Evolutionary conservation across 2,113 vertebrate species (phyloP).

Genomic region (Chaetodon trifascialis): DNA sequence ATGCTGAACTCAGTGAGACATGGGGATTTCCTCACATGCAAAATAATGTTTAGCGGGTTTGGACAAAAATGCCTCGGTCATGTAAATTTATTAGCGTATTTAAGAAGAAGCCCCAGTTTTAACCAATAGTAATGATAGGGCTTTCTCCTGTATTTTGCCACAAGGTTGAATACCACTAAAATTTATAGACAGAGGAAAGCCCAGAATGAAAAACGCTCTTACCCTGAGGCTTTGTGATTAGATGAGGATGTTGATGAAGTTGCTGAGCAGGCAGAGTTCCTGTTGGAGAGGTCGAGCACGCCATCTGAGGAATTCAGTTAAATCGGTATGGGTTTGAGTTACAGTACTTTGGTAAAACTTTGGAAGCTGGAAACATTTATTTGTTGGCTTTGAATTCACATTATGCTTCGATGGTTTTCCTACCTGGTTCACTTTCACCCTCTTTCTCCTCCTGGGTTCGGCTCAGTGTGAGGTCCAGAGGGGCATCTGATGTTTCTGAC

Average conservation of each 20-base stretch:
- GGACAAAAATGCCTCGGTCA: background rate
- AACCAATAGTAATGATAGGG: background rate
- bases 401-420: constrained; percentile 15
- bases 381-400: background rate
- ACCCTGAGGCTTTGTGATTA: constrained; percentile 88
- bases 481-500: constrained; percentile 90
- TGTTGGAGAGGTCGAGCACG: constrained; percentile 98
- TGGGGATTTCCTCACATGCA: constrained; percentile 17
- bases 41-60: constrained; percentile 2
- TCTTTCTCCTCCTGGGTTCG: constrained; percentile 85
- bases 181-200: background rate
- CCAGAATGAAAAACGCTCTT: constrained; percentile 78
- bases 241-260: constrained; percentile 80
- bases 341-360: background rate
- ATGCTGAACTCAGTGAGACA: constrained; percentile 4
- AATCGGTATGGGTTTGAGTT: constrained; percentile 39
- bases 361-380: background rate
- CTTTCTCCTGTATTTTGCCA: background rate
- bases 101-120: constrained; percentile 1
- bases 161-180: background rate
- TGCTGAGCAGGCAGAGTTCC: constrained; percentile 86
- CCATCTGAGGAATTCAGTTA: constrained; percentile 85
- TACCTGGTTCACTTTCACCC: constrained; percentile 89
- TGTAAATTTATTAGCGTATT: background rate
- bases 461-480: constrained; percentile 97